phyloP scores from a whole-genome alignment of 2,888 invertebrate genomes.

The Pterostichus niger region DNA sequence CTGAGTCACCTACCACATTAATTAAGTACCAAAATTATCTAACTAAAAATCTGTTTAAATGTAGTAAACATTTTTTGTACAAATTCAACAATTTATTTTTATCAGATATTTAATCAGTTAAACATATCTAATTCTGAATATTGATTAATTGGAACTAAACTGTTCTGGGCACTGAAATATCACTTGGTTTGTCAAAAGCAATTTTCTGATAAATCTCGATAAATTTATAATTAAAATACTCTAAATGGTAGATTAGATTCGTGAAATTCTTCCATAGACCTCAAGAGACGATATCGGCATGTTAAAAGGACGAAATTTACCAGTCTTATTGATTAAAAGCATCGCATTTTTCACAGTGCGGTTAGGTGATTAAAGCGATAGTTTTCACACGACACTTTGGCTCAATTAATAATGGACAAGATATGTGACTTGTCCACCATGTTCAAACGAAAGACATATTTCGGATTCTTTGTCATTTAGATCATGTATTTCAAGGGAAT shows the following conservation, averaged over 20 bases:
- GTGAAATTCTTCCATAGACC: constrained; percentile 23
- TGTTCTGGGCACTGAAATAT: constrained; percentile 40
- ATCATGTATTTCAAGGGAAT: background rate
- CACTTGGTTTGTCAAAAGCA: constrained; percentile 19
- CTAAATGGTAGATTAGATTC: constrained; percentile 38
- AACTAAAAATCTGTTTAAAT: background rate
- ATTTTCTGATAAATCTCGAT: constrained; percentile 40
- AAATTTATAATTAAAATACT: constrained; percentile 44
- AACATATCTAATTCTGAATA: constrained; percentile 20
- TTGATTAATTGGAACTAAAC: constrained; percentile 25
- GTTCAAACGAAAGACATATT: constrained; percentile 1
- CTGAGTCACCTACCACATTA: no score
- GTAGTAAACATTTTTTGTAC: background rate
- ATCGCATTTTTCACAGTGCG: constrained; percentile 19
- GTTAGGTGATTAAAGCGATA: constrained; percentile 32
- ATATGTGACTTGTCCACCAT: background rate
- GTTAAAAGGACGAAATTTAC: background rate
- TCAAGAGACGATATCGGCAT: constrained; percentile 18
- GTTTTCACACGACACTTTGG: constrained; percentile 27
- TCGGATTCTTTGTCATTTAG: constrained; percentile 15
- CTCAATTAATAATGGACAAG: constrained; percentile 20
- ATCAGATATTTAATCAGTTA: background rate
- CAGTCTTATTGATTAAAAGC: constrained; percentile 11
- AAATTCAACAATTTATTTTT: constrained; percentile 20
- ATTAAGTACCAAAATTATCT: no score